Evolutionary conservation across 2,797 vertebrate species (phyloP).

Genomic region (Crenichthys baileyi): DNA sequence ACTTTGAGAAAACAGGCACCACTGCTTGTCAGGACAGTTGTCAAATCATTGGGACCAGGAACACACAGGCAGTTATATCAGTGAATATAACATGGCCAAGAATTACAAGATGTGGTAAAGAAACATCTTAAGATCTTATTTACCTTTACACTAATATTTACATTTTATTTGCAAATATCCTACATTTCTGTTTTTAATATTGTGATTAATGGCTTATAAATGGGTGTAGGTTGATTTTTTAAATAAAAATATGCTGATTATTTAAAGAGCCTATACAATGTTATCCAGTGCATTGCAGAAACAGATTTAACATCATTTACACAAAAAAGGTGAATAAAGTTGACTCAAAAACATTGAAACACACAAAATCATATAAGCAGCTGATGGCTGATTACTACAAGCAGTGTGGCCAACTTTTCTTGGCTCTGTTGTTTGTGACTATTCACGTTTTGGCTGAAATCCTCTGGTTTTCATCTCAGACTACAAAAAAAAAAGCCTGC

Average conservation of each 20-base stretch:
- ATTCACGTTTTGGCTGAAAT: constrained; percentile 33
- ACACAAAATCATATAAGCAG: constrained; percentile 23
- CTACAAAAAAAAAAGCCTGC: constrained; percentile 11
- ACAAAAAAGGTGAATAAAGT: constrained; percentile 29
- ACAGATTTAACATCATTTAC: constrained; percentile 12
- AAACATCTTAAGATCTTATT: neutral
- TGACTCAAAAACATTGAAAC: constrained; percentile 13
- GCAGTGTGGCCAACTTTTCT: constrained; percentile 33
- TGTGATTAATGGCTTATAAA: neutral
- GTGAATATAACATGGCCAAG: neutral
- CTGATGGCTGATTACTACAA: constrained; percentile 29
- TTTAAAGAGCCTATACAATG: neutral
- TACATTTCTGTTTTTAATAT: neutral
- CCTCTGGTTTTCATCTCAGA: constrained; percentile 29
- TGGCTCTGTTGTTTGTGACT: constrained; percentile 29
- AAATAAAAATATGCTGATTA: neutral
- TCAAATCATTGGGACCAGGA: neutral
- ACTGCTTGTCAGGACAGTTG: neutral
- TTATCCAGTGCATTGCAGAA: neutral
- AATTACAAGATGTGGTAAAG: neutral
- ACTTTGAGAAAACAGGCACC: neutral
- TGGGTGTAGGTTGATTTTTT: neutral
- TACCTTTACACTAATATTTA: neutral
- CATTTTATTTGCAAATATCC: neutral
- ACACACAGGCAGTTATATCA: neutral